Conservation (phyloP, 2,888 invertebrate species). For the Periphyllus acericola region DNA sequence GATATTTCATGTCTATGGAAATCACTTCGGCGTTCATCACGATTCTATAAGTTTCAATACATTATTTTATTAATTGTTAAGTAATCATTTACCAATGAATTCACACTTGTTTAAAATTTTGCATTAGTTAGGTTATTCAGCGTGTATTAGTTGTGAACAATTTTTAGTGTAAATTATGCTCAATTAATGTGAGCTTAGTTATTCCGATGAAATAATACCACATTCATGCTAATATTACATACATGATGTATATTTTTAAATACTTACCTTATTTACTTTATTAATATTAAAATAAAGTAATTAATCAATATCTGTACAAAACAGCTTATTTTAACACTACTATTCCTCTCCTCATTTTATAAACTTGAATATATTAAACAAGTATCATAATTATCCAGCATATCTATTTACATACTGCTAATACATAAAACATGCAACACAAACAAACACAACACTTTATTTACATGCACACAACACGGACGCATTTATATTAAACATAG, state of each 20-base stretch:
- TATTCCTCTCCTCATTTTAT: constrained; percentile 4
- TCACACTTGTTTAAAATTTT: not conserved
- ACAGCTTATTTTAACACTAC: constrained; percentile 26
- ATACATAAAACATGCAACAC: constrained; percentile 62
- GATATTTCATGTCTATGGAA: constrained; percentile 68
- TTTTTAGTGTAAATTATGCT: constrained; percentile 37
- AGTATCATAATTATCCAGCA: constrained; percentile 3
- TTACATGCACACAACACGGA: constrained; percentile 60
- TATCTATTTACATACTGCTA: constrained; percentile 59
- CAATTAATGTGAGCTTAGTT: constrained; percentile 19
- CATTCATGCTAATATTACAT: constrained; percentile 7
- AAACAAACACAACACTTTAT: constrained; percentile 59
- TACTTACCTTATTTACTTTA: constrained; percentile 30
- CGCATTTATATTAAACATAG: constrained; percentile 50
- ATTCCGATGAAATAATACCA: constrained; percentile 14
- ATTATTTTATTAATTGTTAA: not conserved
- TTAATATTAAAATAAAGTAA: constrained; percentile 15
- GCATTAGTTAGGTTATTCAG: constrained; percentile 47
- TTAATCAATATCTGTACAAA: constrained; percentile 22
- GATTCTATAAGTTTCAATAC: constrained; percentile 64
- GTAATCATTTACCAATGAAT: not conserved
- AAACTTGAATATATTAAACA: not conserved
- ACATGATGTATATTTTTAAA: not conserved
- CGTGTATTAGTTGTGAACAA: constrained; percentile 54
- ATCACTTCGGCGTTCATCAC: constrained; percentile 68